Conservation (phyloP, 2,113 vertebrate genomes). For the Hippoglossus stenolepis region DNA sequence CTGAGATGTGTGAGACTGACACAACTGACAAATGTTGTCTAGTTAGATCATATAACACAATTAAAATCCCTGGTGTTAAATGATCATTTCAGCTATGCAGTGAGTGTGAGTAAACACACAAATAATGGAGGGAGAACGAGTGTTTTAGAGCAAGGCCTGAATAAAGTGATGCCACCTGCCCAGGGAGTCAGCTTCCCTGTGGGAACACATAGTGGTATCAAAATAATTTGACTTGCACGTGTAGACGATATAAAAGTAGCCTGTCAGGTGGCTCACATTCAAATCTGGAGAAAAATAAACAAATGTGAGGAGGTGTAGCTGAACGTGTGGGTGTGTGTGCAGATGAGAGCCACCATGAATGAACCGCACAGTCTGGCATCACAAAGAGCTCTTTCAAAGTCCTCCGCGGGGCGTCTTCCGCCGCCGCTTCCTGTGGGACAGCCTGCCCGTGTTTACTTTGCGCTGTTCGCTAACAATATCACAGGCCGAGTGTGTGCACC, state of each 20-base stretch:
- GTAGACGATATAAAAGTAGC: neutral
- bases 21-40: too few species aligned
- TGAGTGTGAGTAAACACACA: too few species aligned
- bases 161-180: too few species aligned
- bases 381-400: slow-evolving; percentile 70
- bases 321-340: neutral
- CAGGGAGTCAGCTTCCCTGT: too few species aligned
- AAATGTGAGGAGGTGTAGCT: neutral
- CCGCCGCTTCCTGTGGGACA: slow-evolving; percentile 64
- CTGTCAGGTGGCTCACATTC: neutral
- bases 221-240: neutral
- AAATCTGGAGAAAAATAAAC: neutral
- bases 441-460: slow-evolving; percentile 65
- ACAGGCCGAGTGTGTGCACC: neutral
- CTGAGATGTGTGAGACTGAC: too few species aligned
- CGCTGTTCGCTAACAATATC: slow-evolving; percentile 42
- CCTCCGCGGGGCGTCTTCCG: slow-evolving; percentile 73
- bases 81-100: too few species aligned
- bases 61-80: too few species aligned
- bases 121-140: too few species aligned
- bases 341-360: slow-evolving; percentile 38
- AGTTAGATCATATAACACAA: too few species aligned
- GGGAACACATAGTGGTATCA: too few species aligned
- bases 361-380: slow-evolving; percentile 53
- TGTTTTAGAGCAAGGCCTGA: too few species aligned